Base-by-base conservation (phyloP, 2,888 invertebrate genomes). In the Eupithecia vulgata region DNA sequence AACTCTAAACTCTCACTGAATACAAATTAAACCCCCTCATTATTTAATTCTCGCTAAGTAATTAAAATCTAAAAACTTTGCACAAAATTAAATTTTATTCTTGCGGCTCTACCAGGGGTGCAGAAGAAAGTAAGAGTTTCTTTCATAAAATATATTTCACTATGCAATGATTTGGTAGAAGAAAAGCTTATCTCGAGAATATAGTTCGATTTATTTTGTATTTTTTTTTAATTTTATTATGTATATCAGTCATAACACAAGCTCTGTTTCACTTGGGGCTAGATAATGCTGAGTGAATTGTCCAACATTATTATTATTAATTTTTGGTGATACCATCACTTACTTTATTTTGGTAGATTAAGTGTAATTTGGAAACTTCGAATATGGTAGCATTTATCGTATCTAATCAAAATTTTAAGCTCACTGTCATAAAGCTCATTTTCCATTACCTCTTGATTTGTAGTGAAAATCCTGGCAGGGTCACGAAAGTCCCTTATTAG, bases 11-110 rank as follows among this genome's bases (percentile, higher is more conserved):
- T 84, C 80, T 79, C 79, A 76, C 76, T 81, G 80, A 83, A 84
- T 81, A 64, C 37, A 37, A 65, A 65, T 37, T 75, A 81, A 79
- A 81, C 83, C 81, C 81, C 83, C 86, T 88, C 87, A 84, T 88
- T 92, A 93, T 92, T 93, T 92, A 92, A 94, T 94, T 93, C 82
- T 25, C 89, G 89, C 88, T 90, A 91, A 92, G 93, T 94, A 93
- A 94, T 94, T 94, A 94, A 94, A 94, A 94, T 92, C 92, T 90
- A 91, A 93, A 94, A 94, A 94, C 89, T 94, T 93, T 84, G 87
- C 78, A 70, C 87, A 85, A 91, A 94, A 94, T 94, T 94, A 92
- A 94, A 94, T 93, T 93, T 93, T 90, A 93, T 90, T 87, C 88
- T 81, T 48, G 62, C 70, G 48, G 30, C 37, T 40, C 30, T 57